A percentile compares a stretch with the other conserved stretches of the same genome.
Evolutionary conservation across 2,113 vertebrate genomes (phyloP).

Genomic region (Azemiops feae): DNA sequence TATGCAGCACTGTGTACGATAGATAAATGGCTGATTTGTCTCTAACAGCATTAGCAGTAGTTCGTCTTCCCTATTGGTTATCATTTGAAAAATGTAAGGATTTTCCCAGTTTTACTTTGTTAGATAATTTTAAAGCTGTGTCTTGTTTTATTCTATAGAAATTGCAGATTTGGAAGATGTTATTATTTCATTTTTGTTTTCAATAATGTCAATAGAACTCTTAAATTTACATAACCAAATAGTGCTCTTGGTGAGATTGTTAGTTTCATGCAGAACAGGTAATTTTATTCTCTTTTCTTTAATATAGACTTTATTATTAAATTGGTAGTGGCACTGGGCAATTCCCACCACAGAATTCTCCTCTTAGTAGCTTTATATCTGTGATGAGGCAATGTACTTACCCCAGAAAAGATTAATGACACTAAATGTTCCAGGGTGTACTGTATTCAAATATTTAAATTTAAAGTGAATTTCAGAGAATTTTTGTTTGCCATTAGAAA

Average conservation of each 20-base stretch:
- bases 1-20: neutral
- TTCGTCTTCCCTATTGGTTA: neutral
- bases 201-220: slow-evolving; percentile 16
- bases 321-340: slow-evolving; percentile 10
- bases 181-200: slow-evolving; percentile 10
- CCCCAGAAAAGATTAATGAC: slow-evolving; percentile 59
- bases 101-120: neutral
- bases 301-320: slow-evolving; percentile 14
- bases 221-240: neutral
- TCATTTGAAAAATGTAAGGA: slow-evolving; percentile 41
- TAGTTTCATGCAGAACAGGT: neutral
- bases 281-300: slow-evolving; percentile 5
- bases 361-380: slow-evolving; percentile 26
- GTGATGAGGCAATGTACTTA: slow-evolving; percentile 66
- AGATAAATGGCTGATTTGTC: neutral
- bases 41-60: neutral
- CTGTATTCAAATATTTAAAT: slow-evolving; percentile 40
- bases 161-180: slow-evolving; percentile 10
- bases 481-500: slow-evolving; percentile 57
- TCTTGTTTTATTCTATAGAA: neutral
- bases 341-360: slow-evolving; percentile 36
- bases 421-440: slow-evolving; percentile 58
- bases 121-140: neutral
- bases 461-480: slow-evolving; percentile 53
- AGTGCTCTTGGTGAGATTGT: neutral